A percentile compares a stretch with the other conserved stretches of the same genome.
These are phyloP conservation scores for Rynchops niger DNA, from an alignment of 2,113 vertebrate genomes.

Conservation along the genomic window DNA sequence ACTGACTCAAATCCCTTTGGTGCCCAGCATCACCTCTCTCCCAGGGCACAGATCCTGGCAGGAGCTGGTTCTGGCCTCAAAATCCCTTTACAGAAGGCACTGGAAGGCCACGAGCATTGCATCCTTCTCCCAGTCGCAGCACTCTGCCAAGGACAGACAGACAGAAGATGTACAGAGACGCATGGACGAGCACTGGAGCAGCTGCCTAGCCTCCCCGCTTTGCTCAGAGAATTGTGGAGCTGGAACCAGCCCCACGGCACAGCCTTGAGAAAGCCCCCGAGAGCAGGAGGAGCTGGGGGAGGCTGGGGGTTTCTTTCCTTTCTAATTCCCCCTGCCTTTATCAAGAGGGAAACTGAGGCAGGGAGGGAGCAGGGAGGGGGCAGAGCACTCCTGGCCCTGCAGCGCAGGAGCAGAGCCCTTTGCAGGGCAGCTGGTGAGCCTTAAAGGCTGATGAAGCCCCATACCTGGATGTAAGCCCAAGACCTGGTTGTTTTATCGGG, in stretches of 20 bases:
- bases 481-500: background rate
- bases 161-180: background rate
- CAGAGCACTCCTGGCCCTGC: background rate
- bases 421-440: background rate
- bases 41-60: background rate
- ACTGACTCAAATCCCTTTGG: fast-evolving
- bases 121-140: background rate
- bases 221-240: background rate
- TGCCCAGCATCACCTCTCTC: background rate
- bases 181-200: background rate
- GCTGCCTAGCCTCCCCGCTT: background rate
- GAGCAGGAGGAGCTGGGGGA: background rate
- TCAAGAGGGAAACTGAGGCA: background rate
- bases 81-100: background rate
- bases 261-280: background rate
- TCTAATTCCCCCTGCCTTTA: background rate
- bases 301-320: background rate
- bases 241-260: background rate
- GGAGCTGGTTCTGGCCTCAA: background rate
- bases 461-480: background rate
- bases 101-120: background rate
- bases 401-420: background rate
- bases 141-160: background rate
- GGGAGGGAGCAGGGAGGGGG: background rate
- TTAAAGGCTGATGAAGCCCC: background rate